Percentiles rank a stretch among this genome's conserved stretches.
phyloP scores from a whole-genome alignment of 2,888 invertebrate genomes.

The Drosophila tanythrix region DNA sequence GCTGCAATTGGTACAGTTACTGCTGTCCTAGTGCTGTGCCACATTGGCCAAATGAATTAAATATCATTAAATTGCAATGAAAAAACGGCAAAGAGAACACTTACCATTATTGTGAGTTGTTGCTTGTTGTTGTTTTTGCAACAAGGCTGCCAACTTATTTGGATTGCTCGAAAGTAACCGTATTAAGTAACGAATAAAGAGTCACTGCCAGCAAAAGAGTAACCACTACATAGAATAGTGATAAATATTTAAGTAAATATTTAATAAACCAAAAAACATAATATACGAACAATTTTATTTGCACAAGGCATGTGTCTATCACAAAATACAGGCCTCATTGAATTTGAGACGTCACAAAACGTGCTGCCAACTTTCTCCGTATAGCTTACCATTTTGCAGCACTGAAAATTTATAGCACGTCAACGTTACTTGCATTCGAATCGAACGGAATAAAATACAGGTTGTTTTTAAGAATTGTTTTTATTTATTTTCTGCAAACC shows the following conservation, averaged over 20 bases:
- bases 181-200: conserved; percentile 28
- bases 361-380: conserved; percentile 19
- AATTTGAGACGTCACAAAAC: background rate
- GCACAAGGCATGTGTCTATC: background rate
- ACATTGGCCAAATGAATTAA: conserved; percentile 2
- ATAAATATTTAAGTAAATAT: background rate
- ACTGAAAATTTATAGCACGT: conserved; percentile 3
- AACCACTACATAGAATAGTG: background rate
- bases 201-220: background rate
- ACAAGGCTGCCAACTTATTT: conserved; percentile 39
- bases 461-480: conserved; percentile 47
- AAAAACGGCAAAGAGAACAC: conserved; percentile 21
- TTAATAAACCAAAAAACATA: background rate
- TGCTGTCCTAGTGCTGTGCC: conserved; percentile 19
- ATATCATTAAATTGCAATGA: conserved; percentile 21
- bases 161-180: conserved; percentile 6
- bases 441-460: background rate
- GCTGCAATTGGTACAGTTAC: conserved; percentile 15
- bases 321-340: background rate
- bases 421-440: background rate
- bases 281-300: background rate
- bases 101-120: conserved; percentile 60
- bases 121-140: conserved; percentile 55
- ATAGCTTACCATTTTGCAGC: conserved; percentile 7
- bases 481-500: conserved; percentile 80